Evolutionary conservation across 2,797 vertebrate species (phyloP), one percentile per base, ranked within the genome.

Genomic region (Syngnathus acus): DNA sequence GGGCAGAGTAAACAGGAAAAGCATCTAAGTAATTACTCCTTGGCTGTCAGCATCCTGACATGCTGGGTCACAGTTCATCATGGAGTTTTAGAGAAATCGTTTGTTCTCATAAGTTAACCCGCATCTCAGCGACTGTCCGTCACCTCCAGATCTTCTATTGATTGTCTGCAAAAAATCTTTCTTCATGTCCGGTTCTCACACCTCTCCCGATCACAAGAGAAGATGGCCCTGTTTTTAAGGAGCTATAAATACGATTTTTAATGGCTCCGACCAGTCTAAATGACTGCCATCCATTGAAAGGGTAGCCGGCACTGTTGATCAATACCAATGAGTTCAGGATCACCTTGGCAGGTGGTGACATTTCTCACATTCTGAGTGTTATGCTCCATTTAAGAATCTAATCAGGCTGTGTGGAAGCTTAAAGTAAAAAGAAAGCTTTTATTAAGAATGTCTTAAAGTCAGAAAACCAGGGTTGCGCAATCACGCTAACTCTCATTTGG

Each of bases 241-340:
- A 72, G 72, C 78, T 74, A 73, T 75, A 74, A 76, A 66, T 62
- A 74, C 39, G 48, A 62, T 38, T 77, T 76, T 69, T 62, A 71
- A 45, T 21, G 64, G 53, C 57, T 64, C 54, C 63, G 72, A 3
- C 39, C 17, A 63, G 5, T 0, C 58, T 70, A 76, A 83, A 78
- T 81, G 74, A 66, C 69, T 61, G 19, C 65, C 68, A 83, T 83
- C 68, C 60, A 71, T 86, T 79, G 75, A 70, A 42, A 21, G 38
- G 2, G 40, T 42, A 51, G 70, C 58, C 38, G 76, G 79, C 66
- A 71, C 54, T 64, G 73, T 76, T 83, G 75, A 81, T 87, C 84
- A 75, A 82, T 82, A 81, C 69, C 80, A 61, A n/a, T 68, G 80
- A 79, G 68, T 72, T 40, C 6, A 77, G 67, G 64, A 80, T 81